Evolutionary conservation across 2,797 vertebrate species (phyloP).

Genomic region (Sebastes umbrosus): DNA sequence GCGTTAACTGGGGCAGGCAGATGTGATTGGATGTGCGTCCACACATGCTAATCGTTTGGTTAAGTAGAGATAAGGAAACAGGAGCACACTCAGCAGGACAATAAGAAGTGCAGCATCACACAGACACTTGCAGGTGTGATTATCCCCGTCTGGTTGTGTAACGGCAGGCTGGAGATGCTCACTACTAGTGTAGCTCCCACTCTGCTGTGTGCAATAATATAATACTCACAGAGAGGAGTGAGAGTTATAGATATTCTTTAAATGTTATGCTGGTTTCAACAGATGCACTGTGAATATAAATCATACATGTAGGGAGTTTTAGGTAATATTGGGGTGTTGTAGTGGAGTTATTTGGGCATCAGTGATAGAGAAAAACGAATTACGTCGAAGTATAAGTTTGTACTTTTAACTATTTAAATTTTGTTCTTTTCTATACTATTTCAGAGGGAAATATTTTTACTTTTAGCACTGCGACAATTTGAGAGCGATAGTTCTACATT

Average conservation of each 20-base stretch:
- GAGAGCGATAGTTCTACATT: not conserved
- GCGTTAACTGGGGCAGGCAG: slow-evolving; percentile 33
- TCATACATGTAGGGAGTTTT: not conserved
- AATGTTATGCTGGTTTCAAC: not conserved
- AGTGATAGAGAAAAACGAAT: not conserved
- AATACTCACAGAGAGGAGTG: not conserved
- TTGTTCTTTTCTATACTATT: not conserved
- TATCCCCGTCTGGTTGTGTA: slow-evolving; percentile 27
- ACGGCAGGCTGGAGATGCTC: not conserved
- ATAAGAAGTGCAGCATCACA: not conserved
- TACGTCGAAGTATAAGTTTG: not conserved
- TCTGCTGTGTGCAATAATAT: not conserved
- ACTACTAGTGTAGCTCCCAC: not conserved
- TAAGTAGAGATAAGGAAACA: slow-evolving; percentile 51
- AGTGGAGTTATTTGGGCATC: not conserved
- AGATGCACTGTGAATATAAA: not conserved
- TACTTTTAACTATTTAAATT: not conserved
- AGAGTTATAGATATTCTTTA: not conserved
- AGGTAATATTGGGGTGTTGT: not conserved
- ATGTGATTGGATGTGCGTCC: slow-evolving; percentile 23
- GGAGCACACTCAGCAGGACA: slow-evolving; percentile 39
- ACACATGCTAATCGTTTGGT: slow-evolving; percentile 8
- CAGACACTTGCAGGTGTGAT: slow-evolving; percentile 29
- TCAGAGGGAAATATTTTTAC: not conserved
- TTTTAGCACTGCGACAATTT: not conserved